Conservation (phyloP, 2,797 vertebrate genomes). For the Argya squamiceps region DNA sequence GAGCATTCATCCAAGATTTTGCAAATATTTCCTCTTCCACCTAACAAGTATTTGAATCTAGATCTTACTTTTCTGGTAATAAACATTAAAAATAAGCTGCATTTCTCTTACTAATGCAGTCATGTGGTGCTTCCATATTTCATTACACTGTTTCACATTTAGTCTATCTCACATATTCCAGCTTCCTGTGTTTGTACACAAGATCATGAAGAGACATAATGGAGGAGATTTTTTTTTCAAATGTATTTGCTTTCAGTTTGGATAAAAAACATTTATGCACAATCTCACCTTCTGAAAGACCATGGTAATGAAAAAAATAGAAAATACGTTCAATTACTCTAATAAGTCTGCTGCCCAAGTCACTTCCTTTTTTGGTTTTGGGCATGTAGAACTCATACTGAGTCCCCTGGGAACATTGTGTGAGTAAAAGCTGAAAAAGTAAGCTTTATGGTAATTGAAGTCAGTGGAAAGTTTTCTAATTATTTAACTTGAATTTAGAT, state of each 20-base stretch:
- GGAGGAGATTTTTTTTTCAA: not conserved
- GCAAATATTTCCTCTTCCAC: not conserved
- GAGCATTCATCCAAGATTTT: not conserved
- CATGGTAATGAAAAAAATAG: not conserved
- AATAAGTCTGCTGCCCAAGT: not conserved
- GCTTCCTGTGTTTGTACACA: not conserved
- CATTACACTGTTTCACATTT: slow-evolving; percentile 3
- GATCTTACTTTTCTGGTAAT: not conserved
- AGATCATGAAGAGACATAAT: not conserved
- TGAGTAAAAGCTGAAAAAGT: not conserved
- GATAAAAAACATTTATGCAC: not conserved
- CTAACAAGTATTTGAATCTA: not conserved
- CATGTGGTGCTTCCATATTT: not conserved
- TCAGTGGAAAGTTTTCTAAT: not conserved
- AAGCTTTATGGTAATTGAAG: not conserved
- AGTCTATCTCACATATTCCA: not conserved
- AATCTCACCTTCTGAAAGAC: not conserved
- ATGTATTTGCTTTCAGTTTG: not conserved
- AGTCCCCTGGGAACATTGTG: not conserved
- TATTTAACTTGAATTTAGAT: not conserved
- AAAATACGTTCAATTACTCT: not conserved
- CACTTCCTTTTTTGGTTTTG: not conserved
- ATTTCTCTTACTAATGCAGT: not conserved
- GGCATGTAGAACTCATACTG: not conserved
- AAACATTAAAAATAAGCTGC: not conserved